A percentile compares a stretch with the other conserved stretches of the same genome.
These are phyloP conservation scores for Pseudoips prasinana DNA, from an alignment of 2,888 invertebrate genomes.

Conservation along the genomic window DNA sequence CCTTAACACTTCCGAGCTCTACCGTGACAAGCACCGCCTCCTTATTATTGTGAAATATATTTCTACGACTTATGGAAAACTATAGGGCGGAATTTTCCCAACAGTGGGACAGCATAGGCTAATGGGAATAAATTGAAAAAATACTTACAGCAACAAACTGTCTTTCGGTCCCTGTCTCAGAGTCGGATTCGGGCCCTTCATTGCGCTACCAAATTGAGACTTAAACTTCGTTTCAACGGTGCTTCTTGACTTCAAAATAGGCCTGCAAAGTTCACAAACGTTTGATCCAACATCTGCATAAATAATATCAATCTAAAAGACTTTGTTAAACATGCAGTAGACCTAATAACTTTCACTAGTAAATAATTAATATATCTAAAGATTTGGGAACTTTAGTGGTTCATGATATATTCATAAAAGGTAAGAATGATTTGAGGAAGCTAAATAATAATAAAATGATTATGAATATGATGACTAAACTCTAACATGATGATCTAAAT, in stretches of 20 bases:
- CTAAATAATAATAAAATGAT: constrained; percentile 38
- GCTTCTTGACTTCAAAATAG: constrained; percentile 64
- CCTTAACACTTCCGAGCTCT: no score
- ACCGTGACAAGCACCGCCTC: no score
- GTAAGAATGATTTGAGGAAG: constrained; percentile 28
- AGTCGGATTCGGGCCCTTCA: constrained; percentile 86
- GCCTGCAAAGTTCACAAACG: constrained; percentile 47
- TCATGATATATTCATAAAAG: constrained; percentile 19
- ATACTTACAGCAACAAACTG: constrained; percentile 87
- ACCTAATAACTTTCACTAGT: constrained; percentile 3
- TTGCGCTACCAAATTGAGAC: constrained; percentile 80
- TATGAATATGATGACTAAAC: constrained; percentile 22
- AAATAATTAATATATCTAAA: neutral
- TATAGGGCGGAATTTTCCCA: no score
- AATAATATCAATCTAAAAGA: constrained; percentile 4
- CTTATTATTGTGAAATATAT: no score
- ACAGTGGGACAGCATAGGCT: no score
- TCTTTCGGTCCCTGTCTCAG: constrained; percentile 91
- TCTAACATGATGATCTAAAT: constrained; percentile 18
- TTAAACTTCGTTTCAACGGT: constrained; percentile 79
- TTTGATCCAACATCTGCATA: constrained; percentile 10
- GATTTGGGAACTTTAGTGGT: constrained; percentile 20
- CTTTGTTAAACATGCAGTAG: constrained; percentile 16
- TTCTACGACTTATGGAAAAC: no score
- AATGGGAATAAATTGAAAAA: no score